phyloP scores from a whole-genome alignment of 2,113 vertebrate genomes.

The Planiliza haematocheilus region DNA sequence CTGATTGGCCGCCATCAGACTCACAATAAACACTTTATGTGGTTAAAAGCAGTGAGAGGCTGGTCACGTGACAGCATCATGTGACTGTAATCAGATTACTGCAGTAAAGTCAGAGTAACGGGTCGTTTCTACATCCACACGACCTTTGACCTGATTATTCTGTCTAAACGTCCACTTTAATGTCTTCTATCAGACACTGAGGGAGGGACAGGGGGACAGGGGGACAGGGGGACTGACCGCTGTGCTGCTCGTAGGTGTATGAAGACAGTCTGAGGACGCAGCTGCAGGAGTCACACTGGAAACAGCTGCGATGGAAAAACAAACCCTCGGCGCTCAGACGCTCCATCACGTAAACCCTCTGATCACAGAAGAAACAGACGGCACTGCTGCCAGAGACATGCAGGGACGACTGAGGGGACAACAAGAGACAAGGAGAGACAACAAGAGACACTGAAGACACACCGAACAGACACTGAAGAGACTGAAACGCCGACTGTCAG shows the following conservation, averaged over 20 bases:
- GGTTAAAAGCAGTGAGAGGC: not conserved
- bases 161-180: too few species aligned
- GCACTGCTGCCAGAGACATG: conserved; percentile 79
- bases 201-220: not conserved
- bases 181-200: too few species aligned
- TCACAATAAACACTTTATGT: conserved; percentile 31
- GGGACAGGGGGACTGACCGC: conserved; percentile 79
- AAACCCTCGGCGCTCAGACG: conserved; percentile 92
- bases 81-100: not conserved
- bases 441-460: not conserved
- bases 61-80: too few species aligned
- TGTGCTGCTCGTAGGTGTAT: conserved; percentile 87
- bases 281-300: conserved; percentile 90
- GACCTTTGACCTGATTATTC: too few species aligned
- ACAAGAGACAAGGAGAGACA: too few species aligned
- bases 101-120: too few species aligned
- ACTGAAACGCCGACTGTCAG: too few species aligned
- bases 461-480: not conserved
- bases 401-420: conserved; percentile 21
- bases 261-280: conserved; percentile 85
- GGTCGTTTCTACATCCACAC: too few species aligned
- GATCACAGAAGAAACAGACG: conserved; percentile 91
- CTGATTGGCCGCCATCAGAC: conserved; percentile 47
- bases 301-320: conserved; percentile 97
- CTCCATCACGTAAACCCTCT: conserved; percentile 95